Percentiles rank a stretch among this genome's conserved stretches.
Evolutionary conservation across 2,797 vertebrate genomes (phyloP).

Genomic region (Furcifer pardalis): DNA sequence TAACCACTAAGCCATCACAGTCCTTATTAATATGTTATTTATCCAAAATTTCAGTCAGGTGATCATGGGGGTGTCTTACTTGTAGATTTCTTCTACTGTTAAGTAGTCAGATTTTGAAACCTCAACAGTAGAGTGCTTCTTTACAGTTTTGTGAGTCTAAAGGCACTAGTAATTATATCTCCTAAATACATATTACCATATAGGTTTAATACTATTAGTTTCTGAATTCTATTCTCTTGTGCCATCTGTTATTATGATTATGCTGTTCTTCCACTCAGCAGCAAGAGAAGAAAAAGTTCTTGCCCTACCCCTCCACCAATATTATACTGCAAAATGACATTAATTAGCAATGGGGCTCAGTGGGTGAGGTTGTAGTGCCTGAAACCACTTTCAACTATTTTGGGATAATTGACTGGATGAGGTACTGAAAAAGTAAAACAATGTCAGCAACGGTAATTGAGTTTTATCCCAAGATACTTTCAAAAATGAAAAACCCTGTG

Average conservation of each 20-base stretch:
- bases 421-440: constrained; percentile 3
- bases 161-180: background rate
- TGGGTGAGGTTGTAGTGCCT: constrained; percentile 55
- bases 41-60: no score
- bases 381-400: constrained; percentile 27
- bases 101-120: no score
- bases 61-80: no score
- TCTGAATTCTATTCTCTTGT: constrained; percentile 36
- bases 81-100: no score
- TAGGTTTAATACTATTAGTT: constrained; percentile 42
- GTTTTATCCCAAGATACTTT: constrained; percentile 34
- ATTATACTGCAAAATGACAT: constrained; percentile 43
- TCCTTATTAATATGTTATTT: no score
- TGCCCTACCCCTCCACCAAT: constrained; percentile 12
- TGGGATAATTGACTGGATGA: constrained; percentile 42
- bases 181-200: constrained; percentile 44
- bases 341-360: constrained; percentile 26
- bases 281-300: constrained; percentile 42
- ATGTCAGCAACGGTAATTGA: constrained; percentile 15
- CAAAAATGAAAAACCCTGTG: background rate
- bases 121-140: constrained; percentile 10
- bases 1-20: no score
- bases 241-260: constrained; percentile 5
- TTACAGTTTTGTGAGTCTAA: background rate
- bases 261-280: background rate